phyloP scores from a whole-genome alignment of 2,797 vertebrate genomes.

The Poecilia velifera region DNA sequence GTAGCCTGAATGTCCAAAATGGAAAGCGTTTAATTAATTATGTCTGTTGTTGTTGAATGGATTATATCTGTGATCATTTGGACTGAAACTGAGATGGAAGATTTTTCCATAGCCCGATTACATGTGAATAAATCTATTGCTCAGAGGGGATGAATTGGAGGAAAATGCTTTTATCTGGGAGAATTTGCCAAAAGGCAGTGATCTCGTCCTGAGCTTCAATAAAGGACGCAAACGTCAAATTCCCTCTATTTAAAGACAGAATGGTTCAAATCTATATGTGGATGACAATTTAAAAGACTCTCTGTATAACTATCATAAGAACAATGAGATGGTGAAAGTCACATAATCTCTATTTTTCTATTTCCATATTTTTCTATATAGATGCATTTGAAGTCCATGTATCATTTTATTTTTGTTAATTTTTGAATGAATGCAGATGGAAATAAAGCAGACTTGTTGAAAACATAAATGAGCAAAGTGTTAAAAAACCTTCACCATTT shows the following conservation, averaged over 20 bases:
- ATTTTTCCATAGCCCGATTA: background rate
- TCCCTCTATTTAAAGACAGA: background rate
- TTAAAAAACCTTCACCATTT: background rate
- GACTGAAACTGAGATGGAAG: background rate
- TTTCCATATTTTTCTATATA: background rate
- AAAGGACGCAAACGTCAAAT: background rate
- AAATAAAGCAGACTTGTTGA: background rate
- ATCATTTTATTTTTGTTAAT: background rate
- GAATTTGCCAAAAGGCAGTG: background rate
- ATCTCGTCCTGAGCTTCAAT: background rate
- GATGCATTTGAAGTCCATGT: background rate
- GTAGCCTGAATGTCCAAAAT: background rate
- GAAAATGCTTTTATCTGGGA: background rate
- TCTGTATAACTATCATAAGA: background rate
- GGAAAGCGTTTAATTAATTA: background rate
- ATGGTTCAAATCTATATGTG: background rate
- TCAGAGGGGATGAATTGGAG: background rate
- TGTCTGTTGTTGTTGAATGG: background rate
- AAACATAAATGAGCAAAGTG: background rate
- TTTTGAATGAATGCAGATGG: background rate
- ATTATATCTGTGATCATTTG: background rate
- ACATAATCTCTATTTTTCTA: background rate
- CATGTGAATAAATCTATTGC: background rate
- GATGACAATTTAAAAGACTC: background rate
- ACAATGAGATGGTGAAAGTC: background rate